These are phyloP conservation scores for Catharus fuscescens DNA, from an alignment of 2,113 vertebrate species.

Conservation along the genomic window DNA sequence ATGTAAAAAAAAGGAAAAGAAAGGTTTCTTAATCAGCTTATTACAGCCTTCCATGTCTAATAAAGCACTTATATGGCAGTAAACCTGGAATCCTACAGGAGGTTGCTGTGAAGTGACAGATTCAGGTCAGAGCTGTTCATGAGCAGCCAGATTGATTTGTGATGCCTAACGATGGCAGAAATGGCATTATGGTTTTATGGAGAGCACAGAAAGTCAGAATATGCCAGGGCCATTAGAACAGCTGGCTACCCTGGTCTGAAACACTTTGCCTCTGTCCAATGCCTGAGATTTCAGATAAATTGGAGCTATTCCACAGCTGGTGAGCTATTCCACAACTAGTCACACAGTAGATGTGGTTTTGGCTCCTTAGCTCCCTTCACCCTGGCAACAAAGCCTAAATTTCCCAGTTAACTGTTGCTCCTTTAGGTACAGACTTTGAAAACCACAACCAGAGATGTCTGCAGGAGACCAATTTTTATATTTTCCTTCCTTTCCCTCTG, in stretches of 20 bases:
- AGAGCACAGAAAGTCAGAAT: not conserved
- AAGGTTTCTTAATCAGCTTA: conserved; percentile 65
- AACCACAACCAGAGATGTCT: not conserved
- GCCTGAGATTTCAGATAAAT: not conserved
- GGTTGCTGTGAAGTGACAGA: conserved; percentile 69
- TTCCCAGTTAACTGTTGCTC: not conserved
- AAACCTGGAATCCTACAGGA: conserved; percentile 52
- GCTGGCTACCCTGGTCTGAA: not conserved
- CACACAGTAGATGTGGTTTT: not conserved
- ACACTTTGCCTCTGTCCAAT: not conserved
- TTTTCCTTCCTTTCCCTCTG: not conserved
- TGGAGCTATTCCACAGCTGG: not conserved
- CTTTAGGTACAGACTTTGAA: not conserved
- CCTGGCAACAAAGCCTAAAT: not conserved
- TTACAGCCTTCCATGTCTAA: conserved; percentile 49
- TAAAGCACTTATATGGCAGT: conserved; percentile 54
- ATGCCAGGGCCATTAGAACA: not conserved
- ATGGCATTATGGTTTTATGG: conserved; percentile 16
- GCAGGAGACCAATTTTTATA: not conserved
- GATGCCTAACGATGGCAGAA: conserved; percentile 39
- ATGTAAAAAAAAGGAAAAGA: not conserved
- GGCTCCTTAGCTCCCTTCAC: not conserved
- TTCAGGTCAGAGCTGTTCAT: conserved; percentile 72
- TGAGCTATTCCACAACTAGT: not conserved
- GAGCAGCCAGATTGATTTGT: conserved; percentile 59